A percentile compares a stretch with the other conserved stretches of the same genome.
Conservation (phyloP, 2,797 vertebrate species). For the Ibycter americanus region DNA sequence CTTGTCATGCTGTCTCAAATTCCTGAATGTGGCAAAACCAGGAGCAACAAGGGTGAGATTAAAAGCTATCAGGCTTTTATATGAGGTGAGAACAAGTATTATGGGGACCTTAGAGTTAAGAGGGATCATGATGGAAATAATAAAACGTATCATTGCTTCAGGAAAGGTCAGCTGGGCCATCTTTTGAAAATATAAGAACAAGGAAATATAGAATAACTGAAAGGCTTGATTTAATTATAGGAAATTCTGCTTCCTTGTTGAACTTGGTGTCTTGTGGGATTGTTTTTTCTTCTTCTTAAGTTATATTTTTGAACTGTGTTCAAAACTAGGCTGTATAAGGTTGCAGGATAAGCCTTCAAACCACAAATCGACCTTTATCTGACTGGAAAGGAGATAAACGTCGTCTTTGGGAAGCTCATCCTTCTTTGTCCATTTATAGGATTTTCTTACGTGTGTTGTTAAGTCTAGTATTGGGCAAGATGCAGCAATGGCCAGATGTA, state of each 20-base stretch:
- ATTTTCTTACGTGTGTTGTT: not conserved
- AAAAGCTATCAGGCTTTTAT: not conserved
- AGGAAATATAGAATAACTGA: not conserved
- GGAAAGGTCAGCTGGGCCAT: not conserved
- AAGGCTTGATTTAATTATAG: not conserved
- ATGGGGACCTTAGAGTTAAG: not conserved
- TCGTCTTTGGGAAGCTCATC: not conserved
- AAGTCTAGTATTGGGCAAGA: not conserved
- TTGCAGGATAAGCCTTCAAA: not conserved
- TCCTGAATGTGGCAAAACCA: not conserved
- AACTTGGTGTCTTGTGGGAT: not conserved
- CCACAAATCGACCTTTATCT: constrained; percentile 17
- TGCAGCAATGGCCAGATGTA: not conserved
- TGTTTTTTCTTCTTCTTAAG: not conserved
- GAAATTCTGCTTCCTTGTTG: not conserved
- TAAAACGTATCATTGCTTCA: not conserved
- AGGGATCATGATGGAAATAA: not conserved
- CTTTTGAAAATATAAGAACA: not conserved
- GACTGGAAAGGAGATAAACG: not conserved
- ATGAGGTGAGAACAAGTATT: not conserved
- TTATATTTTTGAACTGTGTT: not conserved
- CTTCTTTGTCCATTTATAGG: constrained; percentile 10
- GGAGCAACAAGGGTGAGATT: not conserved
- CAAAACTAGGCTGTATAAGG: not conserved
- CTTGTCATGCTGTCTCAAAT: not conserved